Evolutionary conservation across 2,888 invertebrate genomes (phyloP).

Genomic region (Cyclophora punctaria): DNA sequence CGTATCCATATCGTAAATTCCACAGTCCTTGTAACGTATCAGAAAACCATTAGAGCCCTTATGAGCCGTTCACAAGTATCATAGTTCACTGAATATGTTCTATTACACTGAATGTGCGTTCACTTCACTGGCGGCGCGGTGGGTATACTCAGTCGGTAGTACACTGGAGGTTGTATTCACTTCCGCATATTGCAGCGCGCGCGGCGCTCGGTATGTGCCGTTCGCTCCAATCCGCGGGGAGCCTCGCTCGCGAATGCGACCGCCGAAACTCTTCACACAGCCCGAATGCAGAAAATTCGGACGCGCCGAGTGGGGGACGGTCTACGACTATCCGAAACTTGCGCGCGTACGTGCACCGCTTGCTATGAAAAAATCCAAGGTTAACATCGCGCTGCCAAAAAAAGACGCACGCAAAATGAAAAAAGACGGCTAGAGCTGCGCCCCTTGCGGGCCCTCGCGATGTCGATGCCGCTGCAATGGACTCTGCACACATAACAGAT

Average conservation of each 20-base stretch:
- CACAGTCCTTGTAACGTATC: slow-evolving; percentile 61
- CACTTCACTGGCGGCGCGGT: slow-evolving; percentile 51
- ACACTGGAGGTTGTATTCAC: slow-evolving; percentile 50
- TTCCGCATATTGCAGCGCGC: slow-evolving; percentile 70
- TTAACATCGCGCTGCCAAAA: slow-evolving; percentile 73
- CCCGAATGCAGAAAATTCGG: slow-evolving; percentile 73
- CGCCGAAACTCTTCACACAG: slow-evolving; percentile 70
- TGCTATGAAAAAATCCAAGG: slow-evolving; percentile 74
- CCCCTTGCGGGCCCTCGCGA: slow-evolving; percentile 58
- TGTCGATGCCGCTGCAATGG: slow-evolving; percentile 43
- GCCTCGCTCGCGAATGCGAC: slow-evolving; percentile 72
- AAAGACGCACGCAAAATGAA: slow-evolving; percentile 74
- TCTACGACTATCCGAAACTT: slow-evolving; percentile 72
- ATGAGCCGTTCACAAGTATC: slow-evolving; percentile 59
- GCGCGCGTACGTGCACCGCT: slow-evolving; percentile 72
- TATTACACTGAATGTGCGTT: slow-evolving; percentile 48
- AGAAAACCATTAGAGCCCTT: slow-evolving; percentile 60
- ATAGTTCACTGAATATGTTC: slow-evolving; percentile 48
- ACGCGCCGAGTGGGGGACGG: slow-evolving; percentile 71
- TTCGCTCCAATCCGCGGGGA: slow-evolving; percentile 61
- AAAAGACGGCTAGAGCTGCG: slow-evolving; percentile 68
- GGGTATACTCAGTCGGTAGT: slow-evolving; percentile 2
- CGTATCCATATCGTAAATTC: slow-evolving; percentile 64
- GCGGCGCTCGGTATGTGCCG: slow-evolving; percentile 41
- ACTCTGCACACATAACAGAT: slow-evolving; percentile 36